Evolutionary conservation across 2,797 vertebrate species (phyloP), one percentile per base, ranked within the genome.

Genomic region (Fringilla coelebs): DNA sequence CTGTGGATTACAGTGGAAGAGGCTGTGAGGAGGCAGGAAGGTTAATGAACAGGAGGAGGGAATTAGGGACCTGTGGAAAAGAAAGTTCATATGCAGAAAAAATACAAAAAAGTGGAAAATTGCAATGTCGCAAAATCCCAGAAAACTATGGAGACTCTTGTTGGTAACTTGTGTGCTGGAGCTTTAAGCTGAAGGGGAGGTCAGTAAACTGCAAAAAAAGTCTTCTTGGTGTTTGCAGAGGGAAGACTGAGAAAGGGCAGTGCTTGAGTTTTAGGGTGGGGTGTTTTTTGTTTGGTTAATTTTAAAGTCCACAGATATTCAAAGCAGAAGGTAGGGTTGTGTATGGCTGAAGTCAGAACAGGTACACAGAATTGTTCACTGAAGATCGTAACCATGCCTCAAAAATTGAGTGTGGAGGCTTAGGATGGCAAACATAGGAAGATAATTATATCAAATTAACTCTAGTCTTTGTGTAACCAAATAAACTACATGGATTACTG

Each of bases 301-400:
- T 65, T 76, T 66, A 11, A 85, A 77, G 36, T 43, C 43, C 0
- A 1, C 16, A 32, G 20, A 14, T 76, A 52, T 45, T 60, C 7
- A 75, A 46, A 85, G 41, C 11, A 38, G 58, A 78, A 91, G 46
- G 32, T 48, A 31, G 25, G n/a, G 11, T 55, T 87, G 24, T 62
- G 13, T 58, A 11, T 67, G 48, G 17, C 31, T 85, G 46, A 87
- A 83, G 48, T 32, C 36, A 66, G 26, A 76, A 32, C 18, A 84
- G 38, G 22, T 88, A 16, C 41, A 19, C 13, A 0, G 10, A 25
- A 34, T 49, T 5, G 7, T 71, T 77, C 1, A 0, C 38, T 68
- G 38, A 71, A 38, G 11, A 52, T 29, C 0, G 0, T 77, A 43
- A 63, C 17, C 5, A 3, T 67, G 34, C 36, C 65, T 83, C n/a